phyloP scores from a whole-genome alignment of 2,797 vertebrate genomes.

The Spinus olivaceus region DNA sequence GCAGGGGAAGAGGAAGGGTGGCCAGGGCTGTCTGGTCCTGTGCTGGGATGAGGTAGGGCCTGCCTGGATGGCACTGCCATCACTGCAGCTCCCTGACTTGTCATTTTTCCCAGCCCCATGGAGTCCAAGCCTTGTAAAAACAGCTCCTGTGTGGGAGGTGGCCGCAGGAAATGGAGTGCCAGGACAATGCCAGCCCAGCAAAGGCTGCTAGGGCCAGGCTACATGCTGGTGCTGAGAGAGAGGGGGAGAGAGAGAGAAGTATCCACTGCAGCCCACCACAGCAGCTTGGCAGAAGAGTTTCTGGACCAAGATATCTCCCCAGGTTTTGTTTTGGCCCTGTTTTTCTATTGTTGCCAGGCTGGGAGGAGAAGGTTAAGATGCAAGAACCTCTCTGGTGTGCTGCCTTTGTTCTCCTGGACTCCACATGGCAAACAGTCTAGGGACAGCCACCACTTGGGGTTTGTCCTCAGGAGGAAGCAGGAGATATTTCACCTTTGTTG shows the following conservation, averaged over 20 bases:
- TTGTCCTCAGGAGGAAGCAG: neutral
- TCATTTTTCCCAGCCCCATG: neutral
- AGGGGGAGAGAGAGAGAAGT: neutral
- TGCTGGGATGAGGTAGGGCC: too few species aligned
- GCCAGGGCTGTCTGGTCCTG: accelerated
- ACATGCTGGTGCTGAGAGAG: accelerated
- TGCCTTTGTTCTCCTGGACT: too few species aligned
- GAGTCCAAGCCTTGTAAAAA: neutral
- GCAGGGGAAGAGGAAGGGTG: neutral
- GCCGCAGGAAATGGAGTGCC: neutral
- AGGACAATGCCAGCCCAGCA: neutral
- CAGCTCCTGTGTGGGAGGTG: neutral
- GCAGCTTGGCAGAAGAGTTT: neutral
- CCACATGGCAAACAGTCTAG: neutral
- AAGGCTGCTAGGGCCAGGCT: neutral
- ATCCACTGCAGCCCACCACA: accelerated
- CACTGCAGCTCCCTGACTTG: accelerated
- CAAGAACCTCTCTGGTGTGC: neutral
- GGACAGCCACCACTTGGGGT: neutral
- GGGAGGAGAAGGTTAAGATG: neutral
- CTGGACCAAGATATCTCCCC: neutral
- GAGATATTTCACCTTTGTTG: neutral
- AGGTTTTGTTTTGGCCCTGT: neutral
- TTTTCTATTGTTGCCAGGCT: neutral
- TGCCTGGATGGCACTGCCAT: accelerated